Evolutionary conservation across 1,140 invertebrate genomes (phyloP).

Genomic region (Drosophila tani): DNA sequence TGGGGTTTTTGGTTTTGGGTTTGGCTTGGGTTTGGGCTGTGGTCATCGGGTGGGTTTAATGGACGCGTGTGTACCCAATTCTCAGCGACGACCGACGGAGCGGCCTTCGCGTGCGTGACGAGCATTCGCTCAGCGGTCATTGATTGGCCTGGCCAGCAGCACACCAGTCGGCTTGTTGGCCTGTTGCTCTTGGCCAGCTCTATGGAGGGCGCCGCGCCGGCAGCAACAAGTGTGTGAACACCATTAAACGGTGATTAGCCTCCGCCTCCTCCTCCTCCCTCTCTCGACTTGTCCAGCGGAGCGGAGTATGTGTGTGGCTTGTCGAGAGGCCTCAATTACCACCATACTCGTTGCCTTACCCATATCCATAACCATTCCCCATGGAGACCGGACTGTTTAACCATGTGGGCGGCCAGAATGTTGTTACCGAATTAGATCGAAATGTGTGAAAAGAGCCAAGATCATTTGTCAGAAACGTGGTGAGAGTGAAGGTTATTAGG

Average conservation of each 20-base stretch:
- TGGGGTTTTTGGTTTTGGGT: background rate
- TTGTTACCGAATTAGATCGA: conserved; percentile 40
- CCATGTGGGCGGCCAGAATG: conserved; percentile 56
- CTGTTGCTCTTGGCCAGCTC: conserved; percentile 55
- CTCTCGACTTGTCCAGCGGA: background rate
- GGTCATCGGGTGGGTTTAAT: conserved; percentile 59
- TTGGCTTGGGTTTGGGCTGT: conserved; percentile 5
- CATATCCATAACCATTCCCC: conserved; percentile 32
- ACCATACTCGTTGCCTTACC: conserved; percentile 21
- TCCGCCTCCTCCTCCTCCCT: conserved; percentile 32
- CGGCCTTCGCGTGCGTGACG: conserved; percentile 81
- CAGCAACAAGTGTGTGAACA: conserved; percentile 81
- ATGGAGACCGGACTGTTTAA: conserved; percentile 43
- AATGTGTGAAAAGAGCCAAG: conserved; percentile 16
- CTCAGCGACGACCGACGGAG: conserved; percentile 42
- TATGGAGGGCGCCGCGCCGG: conserved; percentile 75
- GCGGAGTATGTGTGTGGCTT: conserved; percentile 34
- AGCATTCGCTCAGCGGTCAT: conserved; percentile 79
- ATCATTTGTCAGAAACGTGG: conserved; percentile 32
- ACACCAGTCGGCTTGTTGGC: conserved; percentile 35
- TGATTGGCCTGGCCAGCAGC: conserved; percentile 61
- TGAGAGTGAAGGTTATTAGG: background rate
- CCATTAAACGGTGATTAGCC: conserved; percentile 79
- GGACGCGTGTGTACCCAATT: conserved; percentile 74
- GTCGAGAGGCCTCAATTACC: conserved; percentile 55